Base-by-base conservation (phyloP, 1,140 invertebrate genomes). In the Drosophila kepulauana region DNA sequence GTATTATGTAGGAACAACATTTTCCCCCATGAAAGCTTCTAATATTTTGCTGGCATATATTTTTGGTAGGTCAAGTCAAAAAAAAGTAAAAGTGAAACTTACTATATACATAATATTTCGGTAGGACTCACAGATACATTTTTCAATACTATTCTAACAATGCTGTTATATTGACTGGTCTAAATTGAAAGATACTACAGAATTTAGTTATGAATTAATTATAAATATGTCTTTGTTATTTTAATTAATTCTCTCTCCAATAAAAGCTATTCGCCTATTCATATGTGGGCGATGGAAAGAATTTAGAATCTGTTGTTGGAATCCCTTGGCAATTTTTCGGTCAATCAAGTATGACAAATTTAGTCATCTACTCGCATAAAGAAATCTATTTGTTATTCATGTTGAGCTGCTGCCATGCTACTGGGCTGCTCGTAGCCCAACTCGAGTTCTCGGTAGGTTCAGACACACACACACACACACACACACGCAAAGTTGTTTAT, bases 301-400 rank as follows among this genome's bases (percentile, higher is more conserved):
- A 54, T 54, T 54, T 33, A 7, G 30, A 54, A 33, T 54, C 51
- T 33, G 5, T 16, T 54, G 13, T 33, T n/a, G 13, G 15, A 52
- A 51, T 10, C 20, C 49, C 20, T 35, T n/a, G 11, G 28, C 51
- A 70, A 70, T 75, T 75, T 75, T 70, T 75, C 67, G 72, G 72
- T 70, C 72, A 75, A 75, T 75, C 66, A 75, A 75, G 56, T 70
- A 58, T 63, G 58, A 75, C 66, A 75, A 75, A 75, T 75, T 70
- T 63, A 57, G 49, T 70, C 66, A 75, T 70, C 72, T 69, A 62
- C 69, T 74, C 71, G 49, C 58, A 74, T 57, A 58, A 70, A 70
- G 61, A 75, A 70, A 62, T 59, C 66, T 58, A 75, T 75, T 75
- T 75, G 52, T 75, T 75, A 75, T 75, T 75, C 72, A 70, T 35